Evolutionary conservation across 2,113 vertebrate species (phyloP).

Genomic region (Papio anubis): DNA sequence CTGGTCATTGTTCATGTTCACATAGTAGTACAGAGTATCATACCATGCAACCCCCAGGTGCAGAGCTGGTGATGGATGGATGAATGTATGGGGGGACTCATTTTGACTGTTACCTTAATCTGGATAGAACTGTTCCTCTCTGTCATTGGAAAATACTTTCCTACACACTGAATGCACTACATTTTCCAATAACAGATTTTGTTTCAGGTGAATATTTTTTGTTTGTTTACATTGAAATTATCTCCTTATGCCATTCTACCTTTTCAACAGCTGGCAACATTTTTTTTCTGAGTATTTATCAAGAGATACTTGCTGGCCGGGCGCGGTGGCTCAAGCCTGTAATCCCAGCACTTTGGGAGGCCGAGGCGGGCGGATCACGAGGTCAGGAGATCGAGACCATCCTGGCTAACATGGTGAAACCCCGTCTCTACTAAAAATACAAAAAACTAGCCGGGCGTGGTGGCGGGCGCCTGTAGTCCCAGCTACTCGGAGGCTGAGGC

Average conservation of each 20-base stretch:
- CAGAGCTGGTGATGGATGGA: background rate
- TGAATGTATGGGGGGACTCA: background rate
- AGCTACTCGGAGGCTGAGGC: too few species aligned
- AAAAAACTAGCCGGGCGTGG: too few species aligned
- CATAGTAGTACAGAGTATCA: background rate
- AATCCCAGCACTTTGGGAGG: too few species aligned
- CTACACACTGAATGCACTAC: background rate
- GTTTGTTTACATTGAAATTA: background rate
- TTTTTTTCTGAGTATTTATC: constrained; percentile 21
- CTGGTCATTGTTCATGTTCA: constrained; percentile 16
- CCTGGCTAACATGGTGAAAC: too few species aligned
- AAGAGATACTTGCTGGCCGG: background rate
- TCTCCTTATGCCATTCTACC: background rate
- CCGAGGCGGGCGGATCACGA: too few species aligned
- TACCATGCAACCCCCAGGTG: background rate
- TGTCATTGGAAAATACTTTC: constrained; percentile 9
- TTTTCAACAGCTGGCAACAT: background rate
- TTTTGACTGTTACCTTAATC: constrained; percentile 15
- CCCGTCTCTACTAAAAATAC: too few species aligned
- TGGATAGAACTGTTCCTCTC: constrained; percentile 24
- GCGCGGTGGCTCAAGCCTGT: too few species aligned
- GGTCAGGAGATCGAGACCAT: too few species aligned
- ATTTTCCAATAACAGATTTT: constrained; percentile 38
- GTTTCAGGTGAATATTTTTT: background rate
- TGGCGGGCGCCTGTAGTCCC: too few species aligned